Evolutionary conservation across 2,888 invertebrate genomes (phyloP), one percentile per base, ranked within the genome.

Genomic region (Aporophyla nigra): DNA sequence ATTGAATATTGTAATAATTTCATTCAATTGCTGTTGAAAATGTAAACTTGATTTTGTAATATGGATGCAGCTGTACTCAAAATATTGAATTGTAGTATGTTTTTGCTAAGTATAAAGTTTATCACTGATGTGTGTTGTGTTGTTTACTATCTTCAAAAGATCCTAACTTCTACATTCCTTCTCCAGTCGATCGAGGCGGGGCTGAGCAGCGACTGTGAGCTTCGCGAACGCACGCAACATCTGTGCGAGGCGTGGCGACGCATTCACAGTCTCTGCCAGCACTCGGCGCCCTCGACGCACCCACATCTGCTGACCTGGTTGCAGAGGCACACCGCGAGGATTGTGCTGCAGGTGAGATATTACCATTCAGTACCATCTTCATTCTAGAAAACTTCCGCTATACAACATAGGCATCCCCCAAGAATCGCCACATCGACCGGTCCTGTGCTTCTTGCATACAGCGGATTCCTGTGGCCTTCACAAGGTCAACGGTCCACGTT

Each of bases 201-300:
- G 85, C 93, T 96, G 86, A 93, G 87, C 87, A 90, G 90, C 75
- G 92, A 92, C 79, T 87, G 88, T 56, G 88, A 90, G 63, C 89
- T 94, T 67, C 88, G 87, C 79, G 92, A 91, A 88, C 96, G 95
- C 89, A 93, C 94, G 40, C 87, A 77, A 27, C 91, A 91, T 82
- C 90, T 96, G 86, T 94, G 95, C 91, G 93, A 92, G 83, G 95
- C 96, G 87, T 96, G 96, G 96, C 91, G 93, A 71, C 91, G 91
- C 86, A 92, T 96, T 74, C 93, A 95, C 93, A 89, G 91, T 82
- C 91, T 96, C 56, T 96, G 96, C 89, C 91, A 87, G 90, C 96
- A 95, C 90, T 95, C 96, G 7, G 92, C 94, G 72, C 86, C 93
- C 40, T 82, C 92, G 81, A 95, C 96, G 9, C 96, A 95, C 77